Conservation (phyloP, 2,797 vertebrate species). For the Hoplostethus mediterraneus region DNA sequence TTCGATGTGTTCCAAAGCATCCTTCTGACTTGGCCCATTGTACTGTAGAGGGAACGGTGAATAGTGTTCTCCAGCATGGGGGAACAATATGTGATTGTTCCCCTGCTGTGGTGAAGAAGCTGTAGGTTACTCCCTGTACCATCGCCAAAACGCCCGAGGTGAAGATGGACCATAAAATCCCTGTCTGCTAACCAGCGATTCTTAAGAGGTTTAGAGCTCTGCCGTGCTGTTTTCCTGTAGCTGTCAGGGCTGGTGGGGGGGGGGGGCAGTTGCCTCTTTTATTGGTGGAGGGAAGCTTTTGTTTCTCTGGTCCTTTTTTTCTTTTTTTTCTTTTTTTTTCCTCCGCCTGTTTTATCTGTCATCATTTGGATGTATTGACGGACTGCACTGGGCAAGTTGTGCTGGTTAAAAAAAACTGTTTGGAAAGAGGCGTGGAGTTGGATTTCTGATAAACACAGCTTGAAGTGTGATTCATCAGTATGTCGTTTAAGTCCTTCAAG, state of each 20-base stretch:
- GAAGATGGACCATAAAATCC: constrained; percentile 63
- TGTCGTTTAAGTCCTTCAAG: constrained; percentile 82
- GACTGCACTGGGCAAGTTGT: not conserved
- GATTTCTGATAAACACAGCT: constrained; percentile 50
- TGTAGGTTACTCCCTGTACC: constrained; percentile 83
- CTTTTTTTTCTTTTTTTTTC: not conserved
- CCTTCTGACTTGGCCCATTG: constrained; percentile 81
- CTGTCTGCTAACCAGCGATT: constrained; percentile 60
- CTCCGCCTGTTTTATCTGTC: constrained; percentile 12
- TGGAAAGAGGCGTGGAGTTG: constrained; percentile 40
- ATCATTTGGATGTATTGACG: constrained; percentile 56
- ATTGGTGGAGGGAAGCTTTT: constrained; percentile 53
- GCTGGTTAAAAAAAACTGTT: constrained; percentile 8
- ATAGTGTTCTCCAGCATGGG: constrained; percentile 80
- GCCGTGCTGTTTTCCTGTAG: constrained; percentile 58
- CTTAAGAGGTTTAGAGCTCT: constrained; percentile 59
- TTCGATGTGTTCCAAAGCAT: constrained; percentile 63
- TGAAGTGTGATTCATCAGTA: constrained; percentile 67
- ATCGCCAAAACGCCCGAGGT: constrained; percentile 76
- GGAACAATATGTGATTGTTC: constrained; percentile 85
- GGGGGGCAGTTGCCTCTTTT: constrained; percentile 27
- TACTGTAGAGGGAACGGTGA: constrained; percentile 75
- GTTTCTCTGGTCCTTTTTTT: constrained; percentile 26
- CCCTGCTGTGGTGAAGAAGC: constrained; percentile 75
- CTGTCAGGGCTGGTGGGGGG: constrained; percentile 50